Evolutionary conservation across 1,140 invertebrate genomes (phyloP).

Genomic region (Stegodyphus dumicola): DNA sequence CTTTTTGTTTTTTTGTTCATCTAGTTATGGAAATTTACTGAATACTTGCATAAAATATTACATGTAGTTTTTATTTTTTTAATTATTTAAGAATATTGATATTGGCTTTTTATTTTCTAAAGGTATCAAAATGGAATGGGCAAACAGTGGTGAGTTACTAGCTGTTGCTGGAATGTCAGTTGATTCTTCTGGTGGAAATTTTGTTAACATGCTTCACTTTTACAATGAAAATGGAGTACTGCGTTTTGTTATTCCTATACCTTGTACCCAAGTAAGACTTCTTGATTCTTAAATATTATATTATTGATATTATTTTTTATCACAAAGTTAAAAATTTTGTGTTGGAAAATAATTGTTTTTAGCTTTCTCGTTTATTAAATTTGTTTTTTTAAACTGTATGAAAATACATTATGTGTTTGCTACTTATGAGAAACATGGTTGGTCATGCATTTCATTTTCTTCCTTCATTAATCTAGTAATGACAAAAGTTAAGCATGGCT

Average conservation of each 20-base stretch:
- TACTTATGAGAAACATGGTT: too few species aligned
- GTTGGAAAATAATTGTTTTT: neutral
- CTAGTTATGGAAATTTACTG: too few species aligned
- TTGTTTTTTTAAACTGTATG: neutral
- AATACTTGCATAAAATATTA: too few species aligned
- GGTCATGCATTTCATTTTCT: too few species aligned
- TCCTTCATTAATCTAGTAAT: too few species aligned
- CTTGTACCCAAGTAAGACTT: conserved; percentile 56
- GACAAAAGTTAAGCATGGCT: too few species aligned
- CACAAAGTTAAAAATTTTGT: neutral
- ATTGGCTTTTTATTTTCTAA: neutral
- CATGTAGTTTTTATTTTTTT: too few species aligned
- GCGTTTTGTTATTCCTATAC: conserved; percentile 64
- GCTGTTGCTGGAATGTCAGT: conserved; percentile 83
- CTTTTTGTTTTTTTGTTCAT: too few species aligned
- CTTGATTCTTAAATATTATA: neutral
- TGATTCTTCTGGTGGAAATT: conserved; percentile 68
- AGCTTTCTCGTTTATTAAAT: neutral
- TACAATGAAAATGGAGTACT: conserved; percentile 68
- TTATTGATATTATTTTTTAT: neutral
- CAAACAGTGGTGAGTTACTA: conserved; percentile 90
- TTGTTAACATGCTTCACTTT: conserved; percentile 68
- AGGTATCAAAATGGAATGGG: conserved; percentile 87
- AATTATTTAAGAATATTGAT: too few species aligned
- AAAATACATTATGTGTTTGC: neutral